These are phyloP conservation scores for Drosophila eohydei DNA, from an alignment of 2,888 invertebrate species.

Conservation along the genomic window DNA sequence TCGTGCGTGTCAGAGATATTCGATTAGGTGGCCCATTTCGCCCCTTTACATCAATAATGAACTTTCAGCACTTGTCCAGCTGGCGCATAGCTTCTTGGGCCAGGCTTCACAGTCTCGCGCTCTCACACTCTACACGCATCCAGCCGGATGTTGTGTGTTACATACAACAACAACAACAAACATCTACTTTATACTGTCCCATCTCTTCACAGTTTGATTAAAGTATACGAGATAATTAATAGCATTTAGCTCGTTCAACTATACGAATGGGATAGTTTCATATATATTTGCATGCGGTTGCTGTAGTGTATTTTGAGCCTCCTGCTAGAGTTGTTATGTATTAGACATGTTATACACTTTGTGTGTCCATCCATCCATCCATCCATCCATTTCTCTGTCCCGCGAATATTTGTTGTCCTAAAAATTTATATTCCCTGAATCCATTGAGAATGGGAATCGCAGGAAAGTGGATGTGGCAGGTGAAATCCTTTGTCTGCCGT, in stretches of 20 bases:
- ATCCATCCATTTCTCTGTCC: too few species aligned
- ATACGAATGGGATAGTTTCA: neutral
- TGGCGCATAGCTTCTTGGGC: slow-evolving; percentile 6
- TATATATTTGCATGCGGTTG: neutral
- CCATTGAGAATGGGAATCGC: too few species aligned
- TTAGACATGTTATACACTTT: too few species aligned
- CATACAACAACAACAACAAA: neutral
- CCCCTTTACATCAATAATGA: slow-evolving; percentile 34
- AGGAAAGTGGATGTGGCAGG: too few species aligned
- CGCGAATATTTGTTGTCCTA: too few species aligned
- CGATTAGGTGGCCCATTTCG: slow-evolving; percentile 54
- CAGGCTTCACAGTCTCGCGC: neutral
- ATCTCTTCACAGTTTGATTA: neutral
- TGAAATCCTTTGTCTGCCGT: too few species aligned
- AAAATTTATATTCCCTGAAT: too few species aligned
- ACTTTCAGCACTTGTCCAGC: slow-evolving; percentile 29
- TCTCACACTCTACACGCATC: neutral
- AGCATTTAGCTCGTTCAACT: neutral
- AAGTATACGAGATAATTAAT: neutral
- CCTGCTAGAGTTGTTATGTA: too few species aligned
- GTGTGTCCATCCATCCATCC: too few species aligned
- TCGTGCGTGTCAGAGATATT: slow-evolving; percentile 72
- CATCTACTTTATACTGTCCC: neutral
- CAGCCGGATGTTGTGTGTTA: slow-evolving; percentile 6
- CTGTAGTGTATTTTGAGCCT: too few species aligned